phyloP scores from a whole-genome alignment of 2,888 invertebrate species.

The Pycnomerus fuliginosus region DNA sequence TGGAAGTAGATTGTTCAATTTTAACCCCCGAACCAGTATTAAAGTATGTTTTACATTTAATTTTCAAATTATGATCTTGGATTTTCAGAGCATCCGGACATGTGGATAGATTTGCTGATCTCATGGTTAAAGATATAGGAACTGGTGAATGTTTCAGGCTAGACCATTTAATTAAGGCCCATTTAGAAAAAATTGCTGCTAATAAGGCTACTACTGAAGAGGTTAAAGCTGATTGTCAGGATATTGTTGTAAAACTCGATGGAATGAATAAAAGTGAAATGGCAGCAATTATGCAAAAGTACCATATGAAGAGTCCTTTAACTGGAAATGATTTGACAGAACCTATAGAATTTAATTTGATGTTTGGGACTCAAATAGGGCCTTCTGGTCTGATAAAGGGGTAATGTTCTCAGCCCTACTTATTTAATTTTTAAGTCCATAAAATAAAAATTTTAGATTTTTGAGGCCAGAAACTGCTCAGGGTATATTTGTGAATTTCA shows the following conservation, averaged over 20 bases:
- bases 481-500: slow-evolving; percentile 99
- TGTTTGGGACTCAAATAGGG: slow-evolving; percentile 98
- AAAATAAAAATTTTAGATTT: slow-evolving; percentile 58
- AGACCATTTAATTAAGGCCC: slow-evolving; percentile 96
- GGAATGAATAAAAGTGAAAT: slow-evolving; percentile 91
- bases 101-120: slow-evolving; percentile 97
- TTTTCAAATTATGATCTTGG: slow-evolving; percentile 1
- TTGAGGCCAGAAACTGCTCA: slow-evolving; percentile 98
- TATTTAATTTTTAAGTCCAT: too few relatives aligned
- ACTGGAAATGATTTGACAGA: slow-evolving; percentile 94
- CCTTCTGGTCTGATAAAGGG: slow-evolving; percentile 94
- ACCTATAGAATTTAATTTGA: slow-evolving; percentile 97
- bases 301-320: slow-evolving; percentile 90
- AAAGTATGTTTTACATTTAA: slow-evolving; percentile 62
- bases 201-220: slow-evolving; percentile 81
- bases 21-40: slow-evolving; percentile 96
- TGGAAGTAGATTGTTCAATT: slow-evolving; percentile 97
- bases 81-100: slow-evolving; percentile 87
- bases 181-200: slow-evolving; percentile 78
- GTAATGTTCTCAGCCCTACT: slow-evolving; percentile 42
- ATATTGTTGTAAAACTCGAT: slow-evolving; percentile 82
- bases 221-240: slow-evolving; percentile 71
- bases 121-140: slow-evolving; percentile 97
- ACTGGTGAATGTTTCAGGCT: slow-evolving; percentile 97
- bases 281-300: slow-evolving; percentile 80